A percentile compares a stretch with the other conserved stretches of the same genome.
These are phyloP conservation scores for Trichacis sp. DNA, from an alignment of 2,888 invertebrate genomes.

Conservation along the genomic window DNA sequence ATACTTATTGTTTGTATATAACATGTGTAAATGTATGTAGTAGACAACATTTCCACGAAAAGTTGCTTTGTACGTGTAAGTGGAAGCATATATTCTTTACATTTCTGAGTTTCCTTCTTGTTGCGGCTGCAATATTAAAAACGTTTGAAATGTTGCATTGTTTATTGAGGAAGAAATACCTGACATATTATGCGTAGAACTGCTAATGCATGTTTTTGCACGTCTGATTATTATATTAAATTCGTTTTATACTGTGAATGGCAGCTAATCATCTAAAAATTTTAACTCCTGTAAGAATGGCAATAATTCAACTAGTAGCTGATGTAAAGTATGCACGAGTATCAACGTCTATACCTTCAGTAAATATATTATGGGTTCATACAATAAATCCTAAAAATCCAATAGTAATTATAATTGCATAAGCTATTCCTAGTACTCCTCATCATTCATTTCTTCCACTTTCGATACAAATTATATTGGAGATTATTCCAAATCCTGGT, in stretches of 20 bases:
- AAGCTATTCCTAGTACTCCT: slow-evolving; percentile 81
- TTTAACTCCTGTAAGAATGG: slow-evolving; percentile 87
- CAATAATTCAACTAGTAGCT: slow-evolving; percentile 90
- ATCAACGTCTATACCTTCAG: slow-evolving; percentile 86
- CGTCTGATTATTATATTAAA: no score
- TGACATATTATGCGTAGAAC: no score
- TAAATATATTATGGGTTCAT: slow-evolving; percentile 89
- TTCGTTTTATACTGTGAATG: slow-evolving; percentile 73
- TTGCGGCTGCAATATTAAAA: no score
- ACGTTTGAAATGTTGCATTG: no score
- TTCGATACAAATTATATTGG: slow-evolving; percentile 81
- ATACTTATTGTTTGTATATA: no score
- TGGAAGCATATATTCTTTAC: no score
- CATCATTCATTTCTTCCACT: slow-evolving; percentile 81
- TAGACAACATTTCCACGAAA: no score
- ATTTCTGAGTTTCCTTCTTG: no score
- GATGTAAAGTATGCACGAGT: slow-evolving; percentile 87
- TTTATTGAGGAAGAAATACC: no score
- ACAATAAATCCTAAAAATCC: slow-evolving; percentile 86
- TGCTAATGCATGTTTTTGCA: no score
- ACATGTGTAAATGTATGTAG: no score
- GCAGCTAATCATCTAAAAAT: slow-evolving; percentile 81
- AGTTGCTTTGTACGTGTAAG: no score
- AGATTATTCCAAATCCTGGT: slow-evolving; percentile 85
- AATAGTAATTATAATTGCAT: slow-evolving; percentile 87